phyloP scores from a whole-genome alignment of 2,797 vertebrate species.

The Morelia viridis region DNA sequence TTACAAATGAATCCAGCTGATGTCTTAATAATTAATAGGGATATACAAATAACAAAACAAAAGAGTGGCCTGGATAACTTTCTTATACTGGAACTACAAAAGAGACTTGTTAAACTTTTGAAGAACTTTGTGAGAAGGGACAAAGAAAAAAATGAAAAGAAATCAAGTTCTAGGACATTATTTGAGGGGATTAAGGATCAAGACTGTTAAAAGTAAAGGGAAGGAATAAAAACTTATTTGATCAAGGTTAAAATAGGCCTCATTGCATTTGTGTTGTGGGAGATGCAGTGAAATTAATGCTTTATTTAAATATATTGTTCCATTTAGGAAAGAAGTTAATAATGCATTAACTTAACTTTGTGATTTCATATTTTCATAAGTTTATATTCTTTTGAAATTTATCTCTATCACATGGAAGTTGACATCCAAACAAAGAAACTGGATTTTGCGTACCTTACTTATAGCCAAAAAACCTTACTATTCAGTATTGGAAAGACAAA shows the following conservation, averaged over 20 bases:
- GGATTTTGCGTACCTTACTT: neutral
- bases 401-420: neutral
- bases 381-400: neutral
- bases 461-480: neutral
- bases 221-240: too few species aligned
- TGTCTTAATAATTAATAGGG: too few species aligned
- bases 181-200: too few species aligned
- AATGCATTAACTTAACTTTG: neutral
- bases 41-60: too few species aligned
- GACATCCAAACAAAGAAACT: neutral
- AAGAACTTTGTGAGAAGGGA: too few species aligned
- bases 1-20: too few species aligned
- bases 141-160: too few species aligned
- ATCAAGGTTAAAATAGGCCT: neutral
- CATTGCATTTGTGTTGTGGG: neutral
- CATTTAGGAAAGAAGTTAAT: neutral
- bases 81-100: too few species aligned
- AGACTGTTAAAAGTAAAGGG: too few species aligned
- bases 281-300: neutral
- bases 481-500: neutral
- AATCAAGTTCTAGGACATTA: too few species aligned
- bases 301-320: neutral
- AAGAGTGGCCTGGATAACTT: too few species aligned
- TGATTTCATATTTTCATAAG: neutral
- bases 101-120: too few species aligned